Evolutionary conservation across 2,113 vertebrate species (phyloP), one percentile per base, ranked within the genome.

Genomic region (Origma solitaria): DNA sequence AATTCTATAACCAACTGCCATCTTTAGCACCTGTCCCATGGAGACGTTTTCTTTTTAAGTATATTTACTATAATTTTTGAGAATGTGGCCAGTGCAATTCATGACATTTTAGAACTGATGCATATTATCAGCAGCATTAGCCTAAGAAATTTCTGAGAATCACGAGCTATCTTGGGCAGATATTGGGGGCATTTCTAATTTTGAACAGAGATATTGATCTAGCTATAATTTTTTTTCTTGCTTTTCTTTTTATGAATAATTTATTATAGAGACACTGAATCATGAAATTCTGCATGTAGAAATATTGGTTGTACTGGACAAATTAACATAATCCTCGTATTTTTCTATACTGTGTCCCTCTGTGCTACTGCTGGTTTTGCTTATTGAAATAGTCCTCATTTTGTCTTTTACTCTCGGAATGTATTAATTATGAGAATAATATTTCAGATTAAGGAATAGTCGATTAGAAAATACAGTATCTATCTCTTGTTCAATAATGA

Each of bases 191-290:
- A 91, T 92, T 88, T 94, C 77, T 94, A 66, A 77, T 95, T 96
- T 95, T 94, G 85, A 91, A 92, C 76, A 75, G 60, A 86, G 47
- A 40, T 95, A 93, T 64, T 88, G 95, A 94, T 90, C 82, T 77
- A 83, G 50, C 42, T 73, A 45, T 62, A 62, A 24, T 30, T 71
- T 78, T 82, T 89, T 73, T 71, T 9, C 28, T 61, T 18, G 23
- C 28, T 72, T 92, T 80, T 85, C 88, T 88, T 92, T 97, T 97
- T 82, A 94, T 94, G 86, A 96, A 94, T 96, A 86, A 95, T 96
- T 95, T 95, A 96, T 90, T 86, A 84, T 23, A 82, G 83, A 95
- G 78, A 88, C 56, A 94, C 47, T 86, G 91, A 88, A 86, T 93
- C 79, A 45, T 86, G 64, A 88, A 73, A 83, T 86, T 86, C 76